Evolutionary conservation across 2,797 vertebrate species (phyloP).

Genomic region (Urosaurus nigricauda): DNA sequence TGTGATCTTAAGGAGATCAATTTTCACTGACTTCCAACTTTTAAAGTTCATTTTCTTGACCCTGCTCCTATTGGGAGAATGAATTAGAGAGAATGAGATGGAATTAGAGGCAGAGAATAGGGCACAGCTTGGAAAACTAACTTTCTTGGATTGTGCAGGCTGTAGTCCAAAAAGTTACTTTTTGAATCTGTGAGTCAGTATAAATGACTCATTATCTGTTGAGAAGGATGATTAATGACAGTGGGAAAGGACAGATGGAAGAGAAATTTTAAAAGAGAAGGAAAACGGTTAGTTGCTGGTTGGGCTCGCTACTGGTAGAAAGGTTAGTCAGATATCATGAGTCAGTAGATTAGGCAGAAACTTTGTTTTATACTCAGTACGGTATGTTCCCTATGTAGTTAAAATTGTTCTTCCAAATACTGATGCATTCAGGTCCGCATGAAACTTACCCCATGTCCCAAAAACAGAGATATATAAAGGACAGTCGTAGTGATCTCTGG

Average conservation of each 20-base stretch:
- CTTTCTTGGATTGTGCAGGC: no score
- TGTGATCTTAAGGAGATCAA: neutral
- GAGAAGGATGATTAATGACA: neutral
- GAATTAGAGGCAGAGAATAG: neutral
- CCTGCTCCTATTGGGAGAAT: neutral
- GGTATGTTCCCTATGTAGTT: no score
- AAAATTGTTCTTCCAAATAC: neutral
- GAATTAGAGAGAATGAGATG: neutral
- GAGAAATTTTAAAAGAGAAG: neutral
- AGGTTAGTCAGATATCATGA: neutral
- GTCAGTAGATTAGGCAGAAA: neutral
- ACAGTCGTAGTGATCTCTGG: neutral
- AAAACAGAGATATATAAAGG: neutral
- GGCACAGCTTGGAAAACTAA: neutral
- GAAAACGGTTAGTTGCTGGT: neutral
- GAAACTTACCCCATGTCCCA: neutral
- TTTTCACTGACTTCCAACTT: neutral
- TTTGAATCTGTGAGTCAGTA: no score
- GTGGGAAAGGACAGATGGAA: neutral
- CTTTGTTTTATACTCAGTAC: neutral
- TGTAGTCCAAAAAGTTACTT: no score
- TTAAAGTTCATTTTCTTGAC: neutral
- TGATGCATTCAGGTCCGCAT: neutral
- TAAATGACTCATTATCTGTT: no score
- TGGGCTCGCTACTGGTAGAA: neutral